Evolutionary conservation across 2,888 invertebrate genomes (phyloP), one percentile per base, ranked within the genome.

Genomic region (Hydrotaea diabolus): DNA sequence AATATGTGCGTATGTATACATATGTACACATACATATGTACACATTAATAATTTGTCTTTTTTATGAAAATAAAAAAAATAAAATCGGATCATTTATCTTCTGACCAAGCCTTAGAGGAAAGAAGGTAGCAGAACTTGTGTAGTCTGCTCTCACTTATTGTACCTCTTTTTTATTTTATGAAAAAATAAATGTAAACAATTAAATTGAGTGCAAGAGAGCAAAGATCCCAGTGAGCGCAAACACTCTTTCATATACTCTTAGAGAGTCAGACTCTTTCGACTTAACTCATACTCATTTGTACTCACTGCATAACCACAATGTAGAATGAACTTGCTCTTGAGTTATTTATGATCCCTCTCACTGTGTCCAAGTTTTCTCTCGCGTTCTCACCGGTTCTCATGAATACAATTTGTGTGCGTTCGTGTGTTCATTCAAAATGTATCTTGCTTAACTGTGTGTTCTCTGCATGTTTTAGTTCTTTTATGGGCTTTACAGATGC

Each of bases 131-230:
- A n/a, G 4, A 53, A 19, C 17, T 55, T 55, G 23, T 55, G 49
- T 55, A 2, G 17, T 55, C 5, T 55, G 39, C 13, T 1, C 7
- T n/a, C n/a, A n/a, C n/a, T 49, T 49, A n/a, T 49, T 5, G 8
- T 49, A 49, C 49, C n/a, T 49, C 49, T 49, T 49, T 49, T 2
- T 13, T n/a, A 21, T 55, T 55, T n/a, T 55, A 55, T 21, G n/a
- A 64, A 64, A 11, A 66, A 11, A 66, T 31, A 66, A 66, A 66
- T 66, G 66, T 66, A 66, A 66, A 43, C 66, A 66, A 43, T 43
- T 66, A 66, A 43, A 5, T 31, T 4, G 31, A 31, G 31, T 4
- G 31, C 31, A 31, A 31, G 31, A 31, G 7, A 31, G 2, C 31
- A 31, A 31, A 31, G 31, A n/a, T n/a, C n/a, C n/a, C n/a, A n/a